A percentile compares a stretch with the other conserved stretches of the same genome.
Conservation (phyloP, 2,888 invertebrate genomes). For the Xestia sexstrigata region DNA sequence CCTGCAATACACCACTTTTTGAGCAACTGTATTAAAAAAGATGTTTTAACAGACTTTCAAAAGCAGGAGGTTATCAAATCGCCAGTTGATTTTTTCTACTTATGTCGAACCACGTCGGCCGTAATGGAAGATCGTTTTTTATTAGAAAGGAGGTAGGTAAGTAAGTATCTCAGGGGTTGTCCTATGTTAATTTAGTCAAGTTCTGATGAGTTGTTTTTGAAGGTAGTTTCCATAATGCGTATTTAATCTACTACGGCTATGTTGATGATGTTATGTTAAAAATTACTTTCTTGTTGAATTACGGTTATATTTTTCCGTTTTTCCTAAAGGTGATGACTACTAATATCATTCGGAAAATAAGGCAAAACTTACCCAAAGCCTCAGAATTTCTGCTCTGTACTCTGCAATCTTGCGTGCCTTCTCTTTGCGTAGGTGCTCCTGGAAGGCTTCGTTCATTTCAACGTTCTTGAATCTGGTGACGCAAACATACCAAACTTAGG, state of each 20-base stretch:
- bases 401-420: slow-evolving; percentile 82
- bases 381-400: slow-evolving; percentile 84
- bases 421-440: slow-evolving; percentile 80
- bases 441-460: slow-evolving; percentile 86
- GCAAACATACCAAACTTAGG: neutral
- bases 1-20: too few species aligned
- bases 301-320: neutral
- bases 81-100: too few species aligned
- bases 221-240: neutral
- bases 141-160: neutral
- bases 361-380: slow-evolving; percentile 83
- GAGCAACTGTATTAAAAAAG: too few species aligned
- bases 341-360: neutral
- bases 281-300: neutral
- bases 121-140: neutral
- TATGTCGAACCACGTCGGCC: neutral
- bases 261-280: neutral
- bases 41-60: neutral
- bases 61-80: too few species aligned
- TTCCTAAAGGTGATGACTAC: neutral
- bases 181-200: neutral
- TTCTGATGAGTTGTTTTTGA: neutral
- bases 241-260: neutral
- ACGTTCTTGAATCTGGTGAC: slow-evolving; percentile 86
- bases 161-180: neutral